These are phyloP conservation scores for Dicycla oo DNA, from an alignment of 2,888 invertebrate species.

Conservation along the genomic window DNA sequence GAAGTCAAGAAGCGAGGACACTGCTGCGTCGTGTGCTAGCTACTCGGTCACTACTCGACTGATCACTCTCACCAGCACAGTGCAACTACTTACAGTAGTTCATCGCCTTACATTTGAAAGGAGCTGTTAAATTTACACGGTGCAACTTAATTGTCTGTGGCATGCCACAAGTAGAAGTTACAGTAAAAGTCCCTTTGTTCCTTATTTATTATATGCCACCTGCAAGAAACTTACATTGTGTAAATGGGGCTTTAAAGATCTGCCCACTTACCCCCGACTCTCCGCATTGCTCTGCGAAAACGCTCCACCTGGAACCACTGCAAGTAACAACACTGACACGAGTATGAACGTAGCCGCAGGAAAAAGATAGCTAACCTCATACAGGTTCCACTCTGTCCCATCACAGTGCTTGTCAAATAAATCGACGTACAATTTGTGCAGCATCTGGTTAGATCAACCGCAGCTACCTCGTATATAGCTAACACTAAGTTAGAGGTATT, in stretches of 20 bases:
- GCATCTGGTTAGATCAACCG: slow-evolving; percentile 16
- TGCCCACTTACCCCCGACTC: neutral
- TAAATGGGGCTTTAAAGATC: neutral
- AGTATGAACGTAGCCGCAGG: slow-evolving; percentile 20
- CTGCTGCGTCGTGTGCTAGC: slow-evolving; percentile 77
- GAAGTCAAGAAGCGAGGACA: slow-evolving; percentile 62
- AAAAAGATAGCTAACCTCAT: neutral
- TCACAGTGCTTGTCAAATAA: slow-evolving; percentile 17
- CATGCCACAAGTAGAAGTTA: neutral
- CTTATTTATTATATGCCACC: neutral
- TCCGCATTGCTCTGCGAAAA: neutral
- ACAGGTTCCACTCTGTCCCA: neutral
- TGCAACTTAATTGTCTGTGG: neutral
- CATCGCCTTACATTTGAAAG: neutral
- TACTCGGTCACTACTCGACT: slow-evolving; percentile 12
- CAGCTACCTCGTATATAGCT: slow-evolving; percentile 30
- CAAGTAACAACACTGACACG: slow-evolving; percentile 6
- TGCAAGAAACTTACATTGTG: neutral
- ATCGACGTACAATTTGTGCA: neutral
- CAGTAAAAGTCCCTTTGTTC: neutral
- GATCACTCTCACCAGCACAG: slow-evolving; percentile 16
- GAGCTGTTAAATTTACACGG: neutral
- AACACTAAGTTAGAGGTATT: neutral
- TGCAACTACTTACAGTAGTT: neutral
- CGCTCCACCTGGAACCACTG: neutral